Evolutionary conservation across 1,140 invertebrate species (phyloP), one percentile per base, ranked within the genome.

Genomic region (Diuraphis noxia): DNA sequence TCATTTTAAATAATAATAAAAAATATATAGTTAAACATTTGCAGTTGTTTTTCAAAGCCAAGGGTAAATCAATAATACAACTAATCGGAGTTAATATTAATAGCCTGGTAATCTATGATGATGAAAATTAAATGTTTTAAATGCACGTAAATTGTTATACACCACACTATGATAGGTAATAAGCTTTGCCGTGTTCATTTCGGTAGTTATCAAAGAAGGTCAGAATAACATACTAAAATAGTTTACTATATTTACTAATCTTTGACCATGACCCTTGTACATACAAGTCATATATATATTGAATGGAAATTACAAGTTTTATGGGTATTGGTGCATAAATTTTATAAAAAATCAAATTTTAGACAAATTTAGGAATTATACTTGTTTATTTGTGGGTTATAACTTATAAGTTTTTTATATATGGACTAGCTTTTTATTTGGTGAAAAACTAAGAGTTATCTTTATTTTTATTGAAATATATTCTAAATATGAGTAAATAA

Each of bases 151-250:
- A 52, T 52, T 41, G 82, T 82, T 85, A 30, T 38, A 46, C 23
- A 49, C 34, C 85, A 10, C 34, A 36, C n/a, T 36, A 63, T 30
- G 13, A 10, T 13, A 23, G 34, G 25, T 86, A 86, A 36, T 87
- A 38, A 38, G 36, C 84, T 40, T 88, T 13, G 52, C 36, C 9
- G 40, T 52, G 36, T 34, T 43, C 43, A 85, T 85, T 85, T 85
- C 25, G 41, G 40, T 63, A 25, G 36, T 63, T 63, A 88, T 88
- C 86, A 40, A 30, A 88, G n/a, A 88, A 88, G 86, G 49, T 88
- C 86, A 30, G 25, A 88, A 56, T 63, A 88, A 88, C 25, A 63
- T 88, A 34, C 23, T 72, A 72, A 72, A 72, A 72, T 72, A 72
- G 56, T n/a, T 72, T 72, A 72, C 56, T 72, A 13, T 72, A 13